Base-by-base conservation (phyloP, 2,797 vertebrate species). In the Avahi laniger region DNA sequence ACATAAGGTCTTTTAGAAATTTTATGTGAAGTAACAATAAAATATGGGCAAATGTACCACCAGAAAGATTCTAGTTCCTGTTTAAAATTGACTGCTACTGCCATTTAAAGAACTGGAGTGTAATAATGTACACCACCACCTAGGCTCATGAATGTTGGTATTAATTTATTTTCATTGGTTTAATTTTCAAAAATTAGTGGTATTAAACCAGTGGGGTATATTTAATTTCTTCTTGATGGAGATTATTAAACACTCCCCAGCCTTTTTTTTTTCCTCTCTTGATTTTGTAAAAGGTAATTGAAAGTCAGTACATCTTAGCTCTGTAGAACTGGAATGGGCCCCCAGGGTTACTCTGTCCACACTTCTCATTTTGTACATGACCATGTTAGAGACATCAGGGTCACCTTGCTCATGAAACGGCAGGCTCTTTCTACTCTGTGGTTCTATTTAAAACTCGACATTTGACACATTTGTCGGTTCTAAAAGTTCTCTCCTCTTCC, bases 211-310 rank as follows among this genome's bases (percentile, higher is more conserved):
- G 63, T 69, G 70, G 41, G 24, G 1, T 75, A 18, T 70, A 17
- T 93, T 95, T 79, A 86, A 91, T 94, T 72, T 95, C 73, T 88
- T 86, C 38, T 81, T n/a, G 52, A 87, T 85, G 43, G 9, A 92
- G 70, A 94, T 57, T 93, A 4, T 69, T 84, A 91, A 92, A 13
- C 30, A 48, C 30, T 65, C 5, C 22, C 17, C 24, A 26, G 38
- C 11, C 6, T 5, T 52, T 52, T 24, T 48, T 69, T n/a, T 43
- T 41, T 41, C 41, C 24, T 82, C 2, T 87, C 24, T 73, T 61
- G 33, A 78, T 86, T 79, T 89, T 84, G 41, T 33, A 87, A 86
- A 83, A 38, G 87, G 22, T 88, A 63, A 35, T 35, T 33, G n/a
- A 65, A 92, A 93, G 48, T 79, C 48, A 41, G 75, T 67, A 30